phyloP scores from a whole-genome alignment of 2,113 vertebrate genomes.

The Candoia aspera region DNA sequence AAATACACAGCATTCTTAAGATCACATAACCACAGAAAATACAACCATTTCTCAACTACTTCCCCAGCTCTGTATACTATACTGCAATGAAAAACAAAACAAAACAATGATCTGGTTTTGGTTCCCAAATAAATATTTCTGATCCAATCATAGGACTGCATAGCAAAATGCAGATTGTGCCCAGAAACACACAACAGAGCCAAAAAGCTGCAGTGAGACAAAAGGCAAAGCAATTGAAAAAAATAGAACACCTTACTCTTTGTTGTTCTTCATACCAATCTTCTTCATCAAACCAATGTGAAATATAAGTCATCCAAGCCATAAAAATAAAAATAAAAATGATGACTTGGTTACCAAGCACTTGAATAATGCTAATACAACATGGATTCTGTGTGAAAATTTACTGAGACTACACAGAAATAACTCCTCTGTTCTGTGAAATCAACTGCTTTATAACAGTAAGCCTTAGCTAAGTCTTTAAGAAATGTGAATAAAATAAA shows the following conservation, averaged over 20 bases:
- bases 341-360: slow-evolving; percentile 47
- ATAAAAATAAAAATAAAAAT: slow-evolving; percentile 64
- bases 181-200: slow-evolving; percentile 27
- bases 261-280: slow-evolving; percentile 80
- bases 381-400: slow-evolving; percentile 48
- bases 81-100: background rate
- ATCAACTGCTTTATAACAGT: slow-evolving; percentile 9
- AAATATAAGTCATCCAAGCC: slow-evolving; percentile 78
- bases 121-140: slow-evolving; percentile 40
- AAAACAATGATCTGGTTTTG: slow-evolving; percentile 36
- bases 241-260: slow-evolving; percentile 72
- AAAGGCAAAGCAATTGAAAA: slow-evolving; percentile 47
- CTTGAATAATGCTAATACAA: slow-evolving; percentile 54
- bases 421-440: slow-evolving; percentile 29
- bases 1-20: slow-evolving; percentile 29
- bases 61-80: slow-evolving; percentile 12
- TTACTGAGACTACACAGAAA: slow-evolving; percentile 44
- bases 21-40: slow-evolving; percentile 39
- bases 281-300: slow-evolving; percentile 79
- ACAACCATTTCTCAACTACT: slow-evolving; percentile 14
- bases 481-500: slow-evolving; percentile 22
- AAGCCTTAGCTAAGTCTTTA: slow-evolving; percentile 9
- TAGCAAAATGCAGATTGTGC: slow-evolving; percentile 18
- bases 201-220: slow-evolving; percentile 37
- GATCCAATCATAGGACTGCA: slow-evolving; percentile 21